Base-by-base conservation (phyloP, 2,797 vertebrate species). In the Malurus leucopterus region DNA sequence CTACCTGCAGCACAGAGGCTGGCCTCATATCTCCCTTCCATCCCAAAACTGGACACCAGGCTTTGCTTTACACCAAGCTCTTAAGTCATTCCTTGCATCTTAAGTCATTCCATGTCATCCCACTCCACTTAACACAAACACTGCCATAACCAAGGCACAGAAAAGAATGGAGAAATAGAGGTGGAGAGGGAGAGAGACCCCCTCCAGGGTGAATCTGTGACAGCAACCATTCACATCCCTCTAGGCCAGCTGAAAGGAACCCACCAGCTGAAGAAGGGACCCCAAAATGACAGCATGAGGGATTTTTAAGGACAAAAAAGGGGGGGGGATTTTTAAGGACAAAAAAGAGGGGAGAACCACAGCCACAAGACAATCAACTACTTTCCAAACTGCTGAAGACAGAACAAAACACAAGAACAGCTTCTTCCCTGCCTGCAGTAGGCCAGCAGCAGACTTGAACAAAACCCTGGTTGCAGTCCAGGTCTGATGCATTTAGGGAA, bases 161-260 rank as follows among this genome's bases (percentile, higher is more conserved):
- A 50, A 73, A 72, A 50, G 8, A 36, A 46, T 21, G 13, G 4
- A 88, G 30, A 58, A 71, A 61, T 0, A 51, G 34, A 67, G 36
- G 34, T 0, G 17, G 18, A 11, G 34, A 54, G 44, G n/a, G 16
- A 88, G 30, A 63, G 24, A 61, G 2, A 59, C 24, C 9, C 8
- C 11, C 8, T 57, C n/a, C 55, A 55, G 53, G 20, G 13, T 0
- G 0, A 15, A 17, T 11, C n/a, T 8, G 1, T 24, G 46, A 57
- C 11, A 38, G 46, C 21, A 15, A 41, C n/a, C 24, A 26, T 11
- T 27, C 3, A 1, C 6, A 12, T 9, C 3, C 34, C 57, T 38
- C 26, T 2, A 38, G 61, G 26, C 7, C 54, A 72, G n/a, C 23
- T 61, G 11, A 53, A 32, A 38, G 50, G 8, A 19, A 43, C 11